Evolutionary conservation across 2,888 invertebrate species (phyloP).

Genomic region (Pseudococcus longispinus): DNA sequence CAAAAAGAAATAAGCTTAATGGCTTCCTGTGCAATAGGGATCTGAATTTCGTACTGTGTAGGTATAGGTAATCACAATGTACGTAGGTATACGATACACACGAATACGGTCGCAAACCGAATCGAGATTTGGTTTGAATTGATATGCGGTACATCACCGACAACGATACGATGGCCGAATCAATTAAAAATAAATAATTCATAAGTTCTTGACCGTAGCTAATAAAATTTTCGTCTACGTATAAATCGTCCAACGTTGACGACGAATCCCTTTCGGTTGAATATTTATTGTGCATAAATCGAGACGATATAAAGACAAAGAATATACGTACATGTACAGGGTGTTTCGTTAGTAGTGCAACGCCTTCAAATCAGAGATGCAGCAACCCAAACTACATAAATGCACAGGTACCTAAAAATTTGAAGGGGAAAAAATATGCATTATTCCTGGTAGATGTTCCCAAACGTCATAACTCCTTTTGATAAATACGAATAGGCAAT

Average conservation of each 20-base stretch:
- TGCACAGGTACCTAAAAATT: too few species aligned
- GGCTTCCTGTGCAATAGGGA: neutral
- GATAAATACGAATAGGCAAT: too few species aligned
- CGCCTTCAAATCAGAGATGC: too few species aligned
- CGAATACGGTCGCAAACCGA: neutral
- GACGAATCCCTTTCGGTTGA: too few species aligned
- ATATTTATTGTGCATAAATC: neutral
- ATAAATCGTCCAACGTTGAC: neutral
- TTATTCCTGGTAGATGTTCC: too few species aligned
- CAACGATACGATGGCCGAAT: neutral
- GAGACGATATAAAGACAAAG: neutral
- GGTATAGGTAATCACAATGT: neutral
- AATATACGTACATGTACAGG: neutral
- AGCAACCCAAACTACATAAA: too few species aligned
- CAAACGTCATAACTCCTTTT: too few species aligned
- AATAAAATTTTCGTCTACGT: neutral
- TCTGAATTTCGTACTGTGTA: neutral
- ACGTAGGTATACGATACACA: neutral
- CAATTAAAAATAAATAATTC: slow-evolving; percentile 32
- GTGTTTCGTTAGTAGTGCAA: too few species aligned
- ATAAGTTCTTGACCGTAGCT: slow-evolving; percentile 10
- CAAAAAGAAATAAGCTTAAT: slow-evolving; percentile 28
- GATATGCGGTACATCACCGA: neutral
- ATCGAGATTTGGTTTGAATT: neutral
- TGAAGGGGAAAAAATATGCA: too few species aligned